Conservation (phyloP, 2,888 invertebrate species). For the Nomada hirtipes region DNA sequence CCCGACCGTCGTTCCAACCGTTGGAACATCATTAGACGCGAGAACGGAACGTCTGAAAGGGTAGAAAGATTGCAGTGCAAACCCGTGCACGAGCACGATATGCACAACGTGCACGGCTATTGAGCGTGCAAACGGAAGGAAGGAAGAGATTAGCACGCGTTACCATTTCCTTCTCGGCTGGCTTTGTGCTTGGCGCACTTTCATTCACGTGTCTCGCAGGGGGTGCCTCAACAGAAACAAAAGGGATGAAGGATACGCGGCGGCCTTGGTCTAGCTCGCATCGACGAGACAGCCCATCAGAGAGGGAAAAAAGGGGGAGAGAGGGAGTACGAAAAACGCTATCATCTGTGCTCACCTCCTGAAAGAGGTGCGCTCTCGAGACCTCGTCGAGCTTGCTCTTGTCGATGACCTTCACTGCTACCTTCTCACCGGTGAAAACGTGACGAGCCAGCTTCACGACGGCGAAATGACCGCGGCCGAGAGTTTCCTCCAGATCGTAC, state of each 20-base stretch:
- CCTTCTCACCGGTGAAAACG: conserved; percentile 99
- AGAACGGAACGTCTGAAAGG: neutral
- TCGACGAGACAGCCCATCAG: neutral
- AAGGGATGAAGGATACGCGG: conserved; percentile 21
- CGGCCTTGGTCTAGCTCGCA: conserved; percentile 17
- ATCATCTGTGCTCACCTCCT: conserved; percentile 89
- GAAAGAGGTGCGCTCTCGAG: conserved; percentile 97
- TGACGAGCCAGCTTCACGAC: conserved; percentile 99
- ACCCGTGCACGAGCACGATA: neutral
- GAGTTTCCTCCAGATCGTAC: conserved; percentile 98
- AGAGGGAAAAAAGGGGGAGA: neutral
- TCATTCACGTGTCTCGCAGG: conserved; percentile 26
- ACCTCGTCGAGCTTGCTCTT: conserved; percentile 98
- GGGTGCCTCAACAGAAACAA: conserved; percentile 23
- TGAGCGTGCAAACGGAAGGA: conserved; percentile 35
- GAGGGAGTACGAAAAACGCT: conserved; percentile 3
- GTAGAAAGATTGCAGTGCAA: neutral
- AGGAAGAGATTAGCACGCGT: conserved; percentile 42
- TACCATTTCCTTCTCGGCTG: conserved; percentile 43
- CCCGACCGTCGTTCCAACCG: neutral
- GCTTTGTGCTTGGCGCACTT: conserved; percentile 24
- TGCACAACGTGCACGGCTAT: conserved; percentile 1
- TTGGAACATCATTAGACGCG: neutral
- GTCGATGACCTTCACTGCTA: conserved; percentile 99
- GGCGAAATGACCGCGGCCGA: conserved; percentile 99